Conservation (phyloP, 1,140 invertebrate genomes). For the Holotrichia oblita region DNA sequence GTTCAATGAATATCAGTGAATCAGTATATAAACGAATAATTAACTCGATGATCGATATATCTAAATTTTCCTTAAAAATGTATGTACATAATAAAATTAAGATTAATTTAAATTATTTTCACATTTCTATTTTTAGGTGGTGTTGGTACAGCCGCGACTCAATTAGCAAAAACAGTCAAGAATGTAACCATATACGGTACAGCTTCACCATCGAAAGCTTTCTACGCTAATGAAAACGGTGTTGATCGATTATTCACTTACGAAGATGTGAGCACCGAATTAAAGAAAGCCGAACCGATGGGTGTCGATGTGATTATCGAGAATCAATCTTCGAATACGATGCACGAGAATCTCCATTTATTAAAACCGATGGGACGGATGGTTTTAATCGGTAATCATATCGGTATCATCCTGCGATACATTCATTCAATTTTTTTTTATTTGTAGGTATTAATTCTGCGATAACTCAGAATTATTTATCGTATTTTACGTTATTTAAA, state of each 20-base stretch:
- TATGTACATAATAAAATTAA: no score
- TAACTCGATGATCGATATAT: no score
- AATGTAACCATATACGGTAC: conserved; percentile 62
- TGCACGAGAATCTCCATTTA: conserved; percentile 53
- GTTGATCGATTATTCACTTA: conserved; percentile 61
- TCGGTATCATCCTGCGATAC: neutral
- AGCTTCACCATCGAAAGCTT: conserved; percentile 60
- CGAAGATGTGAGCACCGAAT: conserved; percentile 55
- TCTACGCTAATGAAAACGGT: conserved; percentile 60
- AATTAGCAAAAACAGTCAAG: conserved; percentile 60
- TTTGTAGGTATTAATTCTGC: conserved; percentile 48
- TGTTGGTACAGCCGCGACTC: conserved; percentile 64
- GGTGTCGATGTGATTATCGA: conserved; percentile 63
- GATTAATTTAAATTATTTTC: neutral
- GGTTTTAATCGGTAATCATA: conserved; percentile 56
- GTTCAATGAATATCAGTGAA: no score
- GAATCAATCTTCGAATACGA: conserved; percentile 57
- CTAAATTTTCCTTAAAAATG: no score
- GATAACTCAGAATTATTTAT: conserved; percentile 48
- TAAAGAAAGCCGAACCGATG: conserved; percentile 54
- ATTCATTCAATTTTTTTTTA: conserved; percentile 17
- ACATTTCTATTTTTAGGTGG: conserved; percentile 58
- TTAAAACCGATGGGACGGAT: conserved; percentile 61
- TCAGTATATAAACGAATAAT: no score
- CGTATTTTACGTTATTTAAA: conserved; percentile 47